These are phyloP conservation scores for Ips typographus DNA, from an alignment of 1,140 invertebrate genomes.

Conservation along the genomic window DNA sequence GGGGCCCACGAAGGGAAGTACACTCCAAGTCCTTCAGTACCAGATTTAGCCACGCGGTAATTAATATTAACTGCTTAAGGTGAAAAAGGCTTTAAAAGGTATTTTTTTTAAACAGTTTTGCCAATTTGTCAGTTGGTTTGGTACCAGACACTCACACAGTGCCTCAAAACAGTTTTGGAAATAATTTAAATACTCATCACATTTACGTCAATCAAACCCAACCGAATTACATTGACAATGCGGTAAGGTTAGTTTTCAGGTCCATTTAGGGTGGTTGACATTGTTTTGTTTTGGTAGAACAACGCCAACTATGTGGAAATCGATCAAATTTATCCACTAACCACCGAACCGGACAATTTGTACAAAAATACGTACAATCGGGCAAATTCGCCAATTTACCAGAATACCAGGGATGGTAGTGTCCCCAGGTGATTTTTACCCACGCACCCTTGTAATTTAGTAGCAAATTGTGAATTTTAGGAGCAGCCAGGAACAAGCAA, in stretches of 20 bases:
- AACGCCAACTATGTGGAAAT: conserved; percentile 60
- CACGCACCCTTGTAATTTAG: neutral
- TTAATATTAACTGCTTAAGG: conserved; percentile 13
- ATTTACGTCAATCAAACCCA: conserved; percentile 64
- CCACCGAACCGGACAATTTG: conserved; percentile 45
- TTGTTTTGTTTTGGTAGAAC: conserved; percentile 38
- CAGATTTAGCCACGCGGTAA: conserved; percentile 72
- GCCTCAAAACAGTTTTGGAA: conserved; percentile 24
- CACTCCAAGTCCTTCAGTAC: conserved; percentile 75
- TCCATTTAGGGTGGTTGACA: neutral
- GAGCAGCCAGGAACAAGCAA: conserved; percentile 33
- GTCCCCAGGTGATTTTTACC: conserved; percentile 16
- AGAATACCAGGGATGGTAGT: conserved; percentile 48
- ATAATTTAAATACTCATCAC: conserved; percentile 52
- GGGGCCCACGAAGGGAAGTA: conserved; percentile 79
- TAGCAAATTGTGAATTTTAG: conserved; percentile 10
- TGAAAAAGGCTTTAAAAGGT: neutral
- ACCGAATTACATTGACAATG: conserved; percentile 60
- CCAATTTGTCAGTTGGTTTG: conserved; percentile 63
- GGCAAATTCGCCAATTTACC: conserved; percentile 51
- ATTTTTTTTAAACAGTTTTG: conserved; percentile 57
- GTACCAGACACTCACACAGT: conserved; percentile 31
- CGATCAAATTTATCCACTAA: conserved; percentile 57
- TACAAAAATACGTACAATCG: conserved; percentile 46
- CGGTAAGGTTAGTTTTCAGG: conserved; percentile 35